Evolutionary conservation across 2,797 vertebrate species (phyloP).

Genomic region (Toxotes lorentzi): DNA sequence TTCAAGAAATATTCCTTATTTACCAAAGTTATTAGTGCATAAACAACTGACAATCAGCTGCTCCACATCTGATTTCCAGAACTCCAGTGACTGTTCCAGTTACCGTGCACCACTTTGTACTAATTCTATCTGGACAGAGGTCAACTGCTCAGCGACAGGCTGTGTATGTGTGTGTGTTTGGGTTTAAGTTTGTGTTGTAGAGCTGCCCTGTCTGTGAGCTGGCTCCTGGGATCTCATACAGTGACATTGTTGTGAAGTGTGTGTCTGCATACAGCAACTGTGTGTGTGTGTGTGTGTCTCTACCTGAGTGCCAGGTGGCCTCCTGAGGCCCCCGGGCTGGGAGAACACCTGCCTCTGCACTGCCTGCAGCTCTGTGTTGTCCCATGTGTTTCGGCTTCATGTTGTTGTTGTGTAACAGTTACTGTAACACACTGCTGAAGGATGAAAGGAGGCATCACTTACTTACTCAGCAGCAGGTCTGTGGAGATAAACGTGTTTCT

Average conservation of each 20-base stretch:
- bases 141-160: constrained; percentile 23
- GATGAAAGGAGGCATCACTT: constrained; percentile 8
- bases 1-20: not conserved
- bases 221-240: constrained; percentile 66
- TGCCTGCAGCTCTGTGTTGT: constrained; percentile 60
- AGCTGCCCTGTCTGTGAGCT: constrained; percentile 68
- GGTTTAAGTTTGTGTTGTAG: constrained; percentile 39
- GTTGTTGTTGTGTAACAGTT: constrained; percentile 76
- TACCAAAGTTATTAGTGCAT: not conserved
- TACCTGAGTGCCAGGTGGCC: constrained; percentile 69
- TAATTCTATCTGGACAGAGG: constrained; percentile 37
- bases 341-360: constrained; percentile 77
- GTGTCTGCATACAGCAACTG: constrained; percentile 28
- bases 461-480: not conserved
- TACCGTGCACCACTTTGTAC: constrained; percentile 50
- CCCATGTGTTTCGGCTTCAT: constrained; percentile 62
- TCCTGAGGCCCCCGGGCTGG: constrained; percentile 59
- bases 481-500: not conserved
- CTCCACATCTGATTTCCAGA: constrained; percentile 33
- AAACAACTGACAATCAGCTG: constrained; percentile 14
- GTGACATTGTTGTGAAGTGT: constrained; percentile 34
- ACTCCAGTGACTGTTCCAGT: constrained; percentile 49
- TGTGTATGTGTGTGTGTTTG: constrained; percentile 28
- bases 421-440: constrained; percentile 43
- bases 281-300: constrained; percentile 15